These are phyloP conservation scores for Micromys minutus DNA, from an alignment of 2,113 vertebrate genomes.

Conservation along the genomic window DNA sequence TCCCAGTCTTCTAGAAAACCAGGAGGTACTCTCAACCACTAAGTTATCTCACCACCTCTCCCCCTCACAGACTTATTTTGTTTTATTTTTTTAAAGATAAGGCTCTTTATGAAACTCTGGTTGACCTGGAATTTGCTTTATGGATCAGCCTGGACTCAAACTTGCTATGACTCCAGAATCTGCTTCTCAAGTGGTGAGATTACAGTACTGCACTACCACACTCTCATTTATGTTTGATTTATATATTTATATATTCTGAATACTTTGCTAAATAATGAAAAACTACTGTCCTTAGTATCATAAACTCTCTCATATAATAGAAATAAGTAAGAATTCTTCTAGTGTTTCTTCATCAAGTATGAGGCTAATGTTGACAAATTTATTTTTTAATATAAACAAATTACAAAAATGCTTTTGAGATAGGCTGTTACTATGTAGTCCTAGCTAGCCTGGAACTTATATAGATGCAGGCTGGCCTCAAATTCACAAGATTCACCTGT, in stretches of 20 bases:
- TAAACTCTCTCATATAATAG: not conserved
- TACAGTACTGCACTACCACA: not conserved
- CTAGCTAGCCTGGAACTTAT: not conserved
- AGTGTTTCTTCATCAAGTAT: not conserved
- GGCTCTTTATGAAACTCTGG: not conserved
- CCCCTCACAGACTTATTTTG: not conserved
- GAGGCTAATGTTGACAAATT: not conserved
- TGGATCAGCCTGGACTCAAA: not conserved
- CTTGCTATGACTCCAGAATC: not conserved
- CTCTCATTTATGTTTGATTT: not conserved
- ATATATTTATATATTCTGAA: constrained; percentile 39
- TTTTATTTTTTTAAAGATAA: not conserved
- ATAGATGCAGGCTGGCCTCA: not conserved
- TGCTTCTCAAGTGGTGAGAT: not conserved
- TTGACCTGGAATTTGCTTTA: not conserved
- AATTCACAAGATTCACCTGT: not conserved
- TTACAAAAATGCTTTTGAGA: not conserved
- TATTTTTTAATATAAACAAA: constrained; percentile 26
- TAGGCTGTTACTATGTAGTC: not conserved
- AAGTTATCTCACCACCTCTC: not conserved
- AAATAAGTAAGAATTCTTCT: constrained; percentile 23
- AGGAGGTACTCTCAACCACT: not conserved
- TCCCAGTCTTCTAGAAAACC: not conserved
- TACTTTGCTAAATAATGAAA: not conserved
- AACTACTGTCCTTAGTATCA: not conserved